Evolutionary conservation across 2,888 invertebrate genomes (phyloP).

Genomic region (Onthophagus sagittarius): DNA sequence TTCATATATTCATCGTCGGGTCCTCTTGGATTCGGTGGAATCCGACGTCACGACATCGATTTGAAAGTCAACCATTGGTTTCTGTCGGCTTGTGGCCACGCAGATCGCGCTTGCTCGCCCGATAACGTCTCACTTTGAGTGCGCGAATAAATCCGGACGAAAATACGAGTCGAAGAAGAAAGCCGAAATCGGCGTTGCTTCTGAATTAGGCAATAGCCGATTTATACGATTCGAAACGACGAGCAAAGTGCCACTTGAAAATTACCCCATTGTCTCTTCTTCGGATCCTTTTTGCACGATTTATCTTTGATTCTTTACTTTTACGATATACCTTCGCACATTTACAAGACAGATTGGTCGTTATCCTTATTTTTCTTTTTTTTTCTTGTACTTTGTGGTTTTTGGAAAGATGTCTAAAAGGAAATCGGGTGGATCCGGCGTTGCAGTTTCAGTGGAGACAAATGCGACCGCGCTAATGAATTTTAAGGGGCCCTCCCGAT

Average conservation of each 20-base stretch:
- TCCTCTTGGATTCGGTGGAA: neutral
- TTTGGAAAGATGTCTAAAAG: neutral
- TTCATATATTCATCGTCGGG: neutral
- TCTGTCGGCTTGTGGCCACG: neutral
- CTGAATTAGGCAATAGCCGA: neutral
- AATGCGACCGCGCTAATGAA: conserved; percentile 5
- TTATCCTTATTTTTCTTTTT: neutral
- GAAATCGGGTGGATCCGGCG: neutral
- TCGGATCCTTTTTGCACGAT: neutral
- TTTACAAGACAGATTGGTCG: neutral
- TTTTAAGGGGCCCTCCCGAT: conserved; percentile 5
- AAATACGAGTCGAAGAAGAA: neutral
- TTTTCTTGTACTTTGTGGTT: neutral
- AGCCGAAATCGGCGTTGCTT: neutral
- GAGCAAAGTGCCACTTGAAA: neutral
- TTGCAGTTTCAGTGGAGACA: neutral
- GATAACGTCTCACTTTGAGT: neutral
- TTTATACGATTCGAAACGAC: neutral
- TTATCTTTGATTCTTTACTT: neutral
- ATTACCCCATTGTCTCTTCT: neutral
- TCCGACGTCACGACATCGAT: neutral
- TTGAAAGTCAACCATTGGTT: neutral
- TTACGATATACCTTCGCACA: neutral
- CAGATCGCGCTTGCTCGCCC: neutral
- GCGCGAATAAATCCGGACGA: neutral